Evolutionary conservation across 2,888 invertebrate genomes (phyloP), one percentile per base, ranked within the genome.

Genomic region (Cheilosia variabilis): DNA sequence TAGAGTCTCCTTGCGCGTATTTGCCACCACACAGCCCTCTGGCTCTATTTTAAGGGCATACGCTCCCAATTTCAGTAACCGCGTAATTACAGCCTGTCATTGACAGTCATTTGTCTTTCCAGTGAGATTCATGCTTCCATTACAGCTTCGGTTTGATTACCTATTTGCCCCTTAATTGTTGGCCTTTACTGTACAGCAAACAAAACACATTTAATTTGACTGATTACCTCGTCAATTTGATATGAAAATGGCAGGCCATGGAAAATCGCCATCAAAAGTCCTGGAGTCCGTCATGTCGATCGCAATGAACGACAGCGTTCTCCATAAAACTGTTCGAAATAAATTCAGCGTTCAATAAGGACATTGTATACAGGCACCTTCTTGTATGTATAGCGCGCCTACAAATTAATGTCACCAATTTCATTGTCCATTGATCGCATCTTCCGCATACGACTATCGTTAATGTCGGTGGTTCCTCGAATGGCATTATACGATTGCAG

Each of bases 201-300:
- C n/a, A 47, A 47, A 47, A 47, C n/a, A 4, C 45, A 17, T 47
- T 47, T 47, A 47, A 47, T 47, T 47, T 47, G 45, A 47, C 45
- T 47, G 45, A 47, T 47, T 47, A n/a, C 17, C 45, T 9, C 45
- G 19, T 47, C 9, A 47, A 47, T 47, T 47, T 9, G n/a, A n/a
- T 47, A 47, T 47, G 37, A 37, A 37, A 37, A 34, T 34, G 10
- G 2, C 5, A 7, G 45, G n/a, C 45, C 9, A 6, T 9, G 10
- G 15, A 17, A 45, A 17, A 45, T 17, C 9, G 7, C n/a, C 45
- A 47, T 47, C 45, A 47, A n/a, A 47, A 17, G 45, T 47, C 45
- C 45, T 17, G 45, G 3, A 17, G 45, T 47, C 17, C 17, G 17
- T 47, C 45, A 47, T 47, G 45, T 47, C 17, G 9, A 6, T 47